A percentile compares a stretch with the other conserved stretches of the same genome.
Evolutionary conservation across 2,113 vertebrate genomes (phyloP).

Genomic region (Rhabdornis inornatus): DNA sequence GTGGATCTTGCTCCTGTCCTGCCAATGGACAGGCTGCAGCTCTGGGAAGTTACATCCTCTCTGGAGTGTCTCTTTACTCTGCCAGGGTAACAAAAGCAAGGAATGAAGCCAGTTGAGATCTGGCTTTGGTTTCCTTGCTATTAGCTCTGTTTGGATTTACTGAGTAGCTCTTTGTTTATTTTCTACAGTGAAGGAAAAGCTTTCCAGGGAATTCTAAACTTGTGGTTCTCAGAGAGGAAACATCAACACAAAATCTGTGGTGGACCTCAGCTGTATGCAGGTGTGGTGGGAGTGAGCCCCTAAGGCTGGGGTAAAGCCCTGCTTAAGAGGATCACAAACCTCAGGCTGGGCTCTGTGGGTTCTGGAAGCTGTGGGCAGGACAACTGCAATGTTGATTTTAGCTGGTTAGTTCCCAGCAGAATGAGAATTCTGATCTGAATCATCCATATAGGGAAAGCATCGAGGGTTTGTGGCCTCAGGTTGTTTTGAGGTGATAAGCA

Average conservation of each 20-base stretch:
- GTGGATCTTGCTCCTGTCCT: not conserved
- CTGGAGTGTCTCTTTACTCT: not conserved
- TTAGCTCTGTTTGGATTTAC: not conserved
- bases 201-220: not conserved
- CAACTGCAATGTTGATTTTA: not conserved
- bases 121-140: not conserved
- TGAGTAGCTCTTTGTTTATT: not conserved
- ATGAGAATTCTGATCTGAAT: not conserved
- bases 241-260: not conserved
- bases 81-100: not conserved
- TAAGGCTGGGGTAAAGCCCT: not conserved
- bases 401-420: not conserved
- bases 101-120: not conserved
- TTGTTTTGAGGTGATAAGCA: not conserved
- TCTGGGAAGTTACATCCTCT: not conserved
- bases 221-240: not conserved
- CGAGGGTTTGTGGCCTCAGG: not conserved
- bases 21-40: not conserved
- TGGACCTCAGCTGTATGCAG: not conserved
- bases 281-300: not conserved
- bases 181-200: not conserved
- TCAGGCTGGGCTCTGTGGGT: not conserved
- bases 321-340: not conserved
- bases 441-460: not conserved
- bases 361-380: not conserved